phyloP scores from a whole-genome alignment of 2,797 vertebrate genomes.

The Carcharodon carcharias region DNA sequence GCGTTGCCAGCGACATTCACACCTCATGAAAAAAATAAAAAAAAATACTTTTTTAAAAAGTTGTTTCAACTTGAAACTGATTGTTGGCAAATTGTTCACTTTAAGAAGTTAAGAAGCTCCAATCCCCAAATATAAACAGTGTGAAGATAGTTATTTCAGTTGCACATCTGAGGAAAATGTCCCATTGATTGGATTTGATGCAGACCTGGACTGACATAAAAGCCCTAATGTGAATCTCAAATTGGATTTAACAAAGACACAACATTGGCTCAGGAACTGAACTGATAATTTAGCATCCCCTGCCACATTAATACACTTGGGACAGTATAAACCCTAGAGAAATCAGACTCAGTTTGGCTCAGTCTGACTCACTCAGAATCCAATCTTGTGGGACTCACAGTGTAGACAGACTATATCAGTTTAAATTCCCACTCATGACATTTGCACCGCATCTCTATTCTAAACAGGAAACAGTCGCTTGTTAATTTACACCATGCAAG shows the following conservation, averaged over 20 bases:
- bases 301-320: background rate
- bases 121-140: background rate
- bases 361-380: background rate
- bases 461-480: background rate
- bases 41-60: too few species aligned
- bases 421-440: conserved; percentile 14
- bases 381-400: background rate
- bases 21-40: too few species aligned
- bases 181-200: background rate
- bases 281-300: background rate
- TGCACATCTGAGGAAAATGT: background rate
- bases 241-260: background rate
- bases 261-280: background rate
- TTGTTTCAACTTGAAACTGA: background rate
- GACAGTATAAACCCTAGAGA: background rate
- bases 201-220: background rate
- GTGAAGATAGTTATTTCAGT: background rate
- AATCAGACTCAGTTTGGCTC: background rate
- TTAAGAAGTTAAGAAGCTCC: background rate
- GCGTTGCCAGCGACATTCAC: too few species aligned
- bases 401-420: background rate
- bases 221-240: background rate
- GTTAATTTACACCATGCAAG: conserved; percentile 15
- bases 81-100: background rate
- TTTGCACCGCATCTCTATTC: background rate